Base-by-base conservation (phyloP, 2,888 invertebrate genomes). In the Steinernema hermaphroditum region DNA sequence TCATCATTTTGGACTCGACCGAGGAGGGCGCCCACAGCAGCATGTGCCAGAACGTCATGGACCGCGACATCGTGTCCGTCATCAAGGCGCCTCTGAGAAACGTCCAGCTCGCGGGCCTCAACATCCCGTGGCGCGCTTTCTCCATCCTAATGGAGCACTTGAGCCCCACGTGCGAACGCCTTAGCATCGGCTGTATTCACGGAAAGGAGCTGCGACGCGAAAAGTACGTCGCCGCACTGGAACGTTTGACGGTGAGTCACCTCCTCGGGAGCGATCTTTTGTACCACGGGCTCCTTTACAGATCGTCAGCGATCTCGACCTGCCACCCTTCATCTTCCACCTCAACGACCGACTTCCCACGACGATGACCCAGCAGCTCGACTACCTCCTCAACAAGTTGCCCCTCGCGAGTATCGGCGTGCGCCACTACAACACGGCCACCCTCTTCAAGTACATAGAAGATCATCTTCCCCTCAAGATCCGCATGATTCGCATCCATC, bases 401-500 rank as follows among this genome's bases (percentile, higher is more conserved):
- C 77, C 77, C 6, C 44, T 78, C 2, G 72, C 41, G 22, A 75
- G 80, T 22, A 43, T 78, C 32, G 78, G 78, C 43, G 27, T 70
- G 24, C 79, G 78, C 4, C 78, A 78, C 69, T 80, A 78, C 72
- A 78, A 78, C 71, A 75, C 75, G 24, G 78, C 80, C 27, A 72
- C 74, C 16, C 74, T 78, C 14, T 78, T 78, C 71, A 75, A 75
- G 43, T 78, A 75, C 71, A 75, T 78, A 54, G 80, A 78, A 50
- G 54, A 50, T 12, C 50, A 73, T 12, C 72, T 78, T 49, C 78
- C 78, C 16, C 44, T 73, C 24, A 80, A 78, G 44, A 74, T 78
- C 68, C 72, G 72, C 6, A 54, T 80, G 22, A 46, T 78, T 19
- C 73, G 78, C 32, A 54, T 78, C 50, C 73, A 80, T 49, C 78